phyloP scores from a whole-genome alignment of 2,113 vertebrate species.

The Theristicus caerulescens region DNA sequence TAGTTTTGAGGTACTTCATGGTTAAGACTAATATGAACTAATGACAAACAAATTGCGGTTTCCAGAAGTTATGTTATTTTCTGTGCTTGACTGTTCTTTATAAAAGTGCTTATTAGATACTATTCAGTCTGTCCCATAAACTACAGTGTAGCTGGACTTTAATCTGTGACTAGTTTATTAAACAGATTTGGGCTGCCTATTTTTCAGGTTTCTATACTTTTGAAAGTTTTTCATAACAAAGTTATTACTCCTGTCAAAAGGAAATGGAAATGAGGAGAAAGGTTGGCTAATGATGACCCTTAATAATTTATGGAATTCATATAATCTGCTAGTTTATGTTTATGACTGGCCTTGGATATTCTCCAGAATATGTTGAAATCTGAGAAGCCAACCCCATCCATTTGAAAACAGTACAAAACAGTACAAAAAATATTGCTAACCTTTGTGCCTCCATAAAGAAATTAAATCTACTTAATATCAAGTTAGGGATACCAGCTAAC shows the following conservation, averaged over 20 bases:
- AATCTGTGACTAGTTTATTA: neutral
- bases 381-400: neutral
- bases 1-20: neutral
- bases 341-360: neutral
- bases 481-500: neutral
- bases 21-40: neutral
- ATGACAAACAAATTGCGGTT: neutral
- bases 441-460: neutral
- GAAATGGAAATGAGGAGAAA: neutral
- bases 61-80: neutral
- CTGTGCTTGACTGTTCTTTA: neutral
- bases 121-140: neutral
- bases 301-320: neutral
- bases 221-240: neutral
- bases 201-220: neutral
- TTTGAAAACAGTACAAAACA: neutral
- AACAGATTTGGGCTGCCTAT: neutral
- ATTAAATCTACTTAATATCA: neutral
- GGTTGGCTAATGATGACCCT: neutral
- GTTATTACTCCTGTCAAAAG: neutral
- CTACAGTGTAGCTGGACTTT: neutral
- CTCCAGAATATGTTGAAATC: neutral
- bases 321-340: neutral
- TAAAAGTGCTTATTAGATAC: neutral
- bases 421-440: neutral